Evolutionary conservation across 2,797 vertebrate genomes (phyloP), one percentile per base, ranked within the genome.

Genomic region (Mormyrops boulengeri): DNA sequence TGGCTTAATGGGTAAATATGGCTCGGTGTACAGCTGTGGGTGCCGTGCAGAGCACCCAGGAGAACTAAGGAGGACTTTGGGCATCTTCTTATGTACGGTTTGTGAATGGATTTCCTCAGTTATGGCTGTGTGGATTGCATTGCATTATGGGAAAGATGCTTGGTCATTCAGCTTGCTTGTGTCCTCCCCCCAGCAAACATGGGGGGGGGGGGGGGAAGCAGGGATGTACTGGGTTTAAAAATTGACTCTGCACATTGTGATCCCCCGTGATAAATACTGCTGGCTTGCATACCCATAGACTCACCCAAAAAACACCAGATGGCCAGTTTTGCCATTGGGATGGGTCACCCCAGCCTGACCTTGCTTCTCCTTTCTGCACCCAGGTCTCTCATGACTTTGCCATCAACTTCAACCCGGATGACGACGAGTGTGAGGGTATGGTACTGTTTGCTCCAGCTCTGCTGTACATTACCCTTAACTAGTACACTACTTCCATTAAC

Each of bases 341-440:
- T 82, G 52, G 19, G 22, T 84, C 11, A 9, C 19, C 6, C 44
- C 26, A 44, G 30, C 47, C 84, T 52, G 85, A 89, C 49, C 19
- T 30, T n/a, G 17, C 19, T 14, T 77, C 47, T 22, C 2, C 26
- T 73, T 49, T 80, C 34, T 85, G 8, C 14, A 49, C 87, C 14
- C 93, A 99, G 98, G 98, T 99, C 66, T 99, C 98, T 62, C 98
- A 99, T 60, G 97, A 99, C 92, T 99, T 99, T 62, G 98, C 98
- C 92, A 99, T 99, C 94, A 99, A 98, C 93, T 99, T 99, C 93
- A 98, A 98, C 93, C 97, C 97, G 0, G 97, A 98, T 17, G 97
- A 99, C 0, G 97, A 98, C 1, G 98, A 99, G 95, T 99, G 98
- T 92, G 98, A 99, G 97, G 98, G 98, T 99, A 94, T 95, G 95